These are phyloP conservation scores for Wasmannia auropunctata DNA, from an alignment of 1,140 invertebrate genomes.

Conservation along the genomic window DNA sequence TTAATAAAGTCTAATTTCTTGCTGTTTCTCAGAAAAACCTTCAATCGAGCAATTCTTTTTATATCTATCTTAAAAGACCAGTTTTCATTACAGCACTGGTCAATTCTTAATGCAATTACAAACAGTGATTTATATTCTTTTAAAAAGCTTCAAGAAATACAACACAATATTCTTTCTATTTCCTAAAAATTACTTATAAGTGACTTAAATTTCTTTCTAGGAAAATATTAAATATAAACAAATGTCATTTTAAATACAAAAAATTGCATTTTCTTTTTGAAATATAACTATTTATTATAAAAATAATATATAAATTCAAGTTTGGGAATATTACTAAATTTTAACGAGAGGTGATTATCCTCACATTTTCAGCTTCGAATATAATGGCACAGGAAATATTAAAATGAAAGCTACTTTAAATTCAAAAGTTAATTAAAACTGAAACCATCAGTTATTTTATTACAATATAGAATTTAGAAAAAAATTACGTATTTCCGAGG, in stretches of 20 bases:
- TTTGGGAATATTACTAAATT: constrained; percentile 1
- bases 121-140: neutral
- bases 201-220: neutral
- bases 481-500: neutral
- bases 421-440: constrained; percentile 15
- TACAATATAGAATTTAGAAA: neutral
- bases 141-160: neutral
- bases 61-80: neutral
- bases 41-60: neutral
- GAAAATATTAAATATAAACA: neutral
- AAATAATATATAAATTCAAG: neutral
- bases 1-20: neutral
- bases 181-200: neutral
- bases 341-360: neutral
- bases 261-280: neutral
- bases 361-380: constrained; percentile 23
- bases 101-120: neutral
- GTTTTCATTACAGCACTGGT: neutral
- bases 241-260: neutral
- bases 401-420: constrained; percentile 37
- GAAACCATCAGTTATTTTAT: constrained; percentile 8
- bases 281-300: neutral
- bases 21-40: neutral
- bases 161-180: neutral
- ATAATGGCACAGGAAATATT: neutral